phyloP scores from a whole-genome alignment of 2,888 invertebrate species.

The Melipona beecheii region DNA sequence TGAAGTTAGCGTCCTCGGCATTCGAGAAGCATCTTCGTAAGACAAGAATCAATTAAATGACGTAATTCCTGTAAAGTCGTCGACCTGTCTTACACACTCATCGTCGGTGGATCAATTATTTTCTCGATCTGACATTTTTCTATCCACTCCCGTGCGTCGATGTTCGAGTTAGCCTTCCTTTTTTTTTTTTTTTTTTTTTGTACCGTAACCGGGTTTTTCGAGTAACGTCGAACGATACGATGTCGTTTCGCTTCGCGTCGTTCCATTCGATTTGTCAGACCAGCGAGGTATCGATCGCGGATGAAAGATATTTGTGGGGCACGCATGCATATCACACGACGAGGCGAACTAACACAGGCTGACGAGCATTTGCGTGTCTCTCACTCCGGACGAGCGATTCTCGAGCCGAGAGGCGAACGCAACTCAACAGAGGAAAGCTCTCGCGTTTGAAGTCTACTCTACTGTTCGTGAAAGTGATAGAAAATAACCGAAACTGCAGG shows the following conservation, averaged over 20 bases:
- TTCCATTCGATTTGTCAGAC: background rate
- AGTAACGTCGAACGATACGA: conserved; percentile 3
- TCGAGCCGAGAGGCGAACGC: background rate
- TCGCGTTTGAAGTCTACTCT: conserved; percentile 70
- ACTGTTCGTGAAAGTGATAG: conserved; percentile 67
- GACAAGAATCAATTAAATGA: conserved; percentile 11
- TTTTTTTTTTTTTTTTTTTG: background rate
- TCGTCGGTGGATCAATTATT: conserved; percentile 23
- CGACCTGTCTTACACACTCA: conserved; percentile 19
- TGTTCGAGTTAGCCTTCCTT: background rate
- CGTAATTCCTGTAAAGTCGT: conserved; percentile 11
- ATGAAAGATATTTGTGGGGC: conserved; percentile 25
- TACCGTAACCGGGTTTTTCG: conserved; percentile 27
- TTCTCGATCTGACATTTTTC: conserved; percentile 30
- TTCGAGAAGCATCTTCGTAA: background rate
- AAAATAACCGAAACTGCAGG: conserved; percentile 49
- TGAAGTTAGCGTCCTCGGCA: background rate
- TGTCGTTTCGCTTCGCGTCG: conserved; percentile 19
- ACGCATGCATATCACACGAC: conserved; percentile 46
- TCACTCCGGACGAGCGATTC: background rate
- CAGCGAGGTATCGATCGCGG: background rate
- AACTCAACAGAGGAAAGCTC: conserved; percentile 14
- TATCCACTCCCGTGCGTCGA: conserved; percentile 30
- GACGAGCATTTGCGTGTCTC: background rate
- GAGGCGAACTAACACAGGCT: background rate